Evolutionary conservation across 2,113 vertebrate species (phyloP).

Genomic region (Cynocephalus volans): DNA sequence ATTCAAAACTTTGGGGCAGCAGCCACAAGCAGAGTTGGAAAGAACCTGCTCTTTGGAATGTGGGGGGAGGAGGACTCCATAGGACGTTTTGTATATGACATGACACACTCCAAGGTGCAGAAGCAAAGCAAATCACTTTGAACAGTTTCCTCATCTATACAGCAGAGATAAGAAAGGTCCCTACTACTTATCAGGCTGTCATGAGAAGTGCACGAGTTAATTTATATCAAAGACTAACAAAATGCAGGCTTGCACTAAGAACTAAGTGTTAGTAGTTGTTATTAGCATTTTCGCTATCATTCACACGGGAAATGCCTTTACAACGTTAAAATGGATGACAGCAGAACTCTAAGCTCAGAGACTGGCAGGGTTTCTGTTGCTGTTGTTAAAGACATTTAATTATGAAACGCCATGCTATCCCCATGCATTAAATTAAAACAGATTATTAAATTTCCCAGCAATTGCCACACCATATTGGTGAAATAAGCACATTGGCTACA

Average conservation of each 20-base stretch:
- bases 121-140: neutral
- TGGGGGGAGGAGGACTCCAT: too few relatives aligned
- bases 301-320: neutral
- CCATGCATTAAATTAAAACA: slow-evolving; percentile 42
- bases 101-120: neutral
- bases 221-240: neutral
- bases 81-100: neutral
- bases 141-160: neutral
- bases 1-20: neutral
- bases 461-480: neutral
- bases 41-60: neutral
- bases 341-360: neutral
- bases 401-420: neutral
- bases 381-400: neutral
- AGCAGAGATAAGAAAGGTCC: neutral
- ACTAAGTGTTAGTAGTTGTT: neutral
- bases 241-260: neutral
- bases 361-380: neutral
- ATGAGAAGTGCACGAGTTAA: neutral
- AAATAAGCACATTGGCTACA: neutral
- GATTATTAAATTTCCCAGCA: slow-evolving; percentile 45
- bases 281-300: neutral
- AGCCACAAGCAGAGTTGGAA: neutral
- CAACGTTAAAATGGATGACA: neutral
- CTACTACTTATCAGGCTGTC: neutral